Conservation (phyloP, 2,888 invertebrate genomes). For the Hypomecis punctinalis region DNA sequence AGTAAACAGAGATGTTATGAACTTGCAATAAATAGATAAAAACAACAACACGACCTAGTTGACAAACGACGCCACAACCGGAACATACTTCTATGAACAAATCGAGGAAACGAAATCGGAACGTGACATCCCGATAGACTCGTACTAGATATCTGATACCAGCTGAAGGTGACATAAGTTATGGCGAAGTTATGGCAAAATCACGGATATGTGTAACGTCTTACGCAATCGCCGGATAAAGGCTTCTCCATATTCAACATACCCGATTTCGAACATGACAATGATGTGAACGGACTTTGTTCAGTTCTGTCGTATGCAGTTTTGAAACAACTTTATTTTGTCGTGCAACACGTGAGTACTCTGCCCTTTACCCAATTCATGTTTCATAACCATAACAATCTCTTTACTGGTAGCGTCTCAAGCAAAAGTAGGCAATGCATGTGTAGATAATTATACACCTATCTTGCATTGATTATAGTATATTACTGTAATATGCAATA, state of each 20-base stretch:
- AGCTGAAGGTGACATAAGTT: conserved; percentile 11
- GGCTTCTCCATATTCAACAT: background rate
- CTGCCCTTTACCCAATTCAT: conserved; percentile 4
- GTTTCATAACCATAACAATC: conserved; percentile 12
- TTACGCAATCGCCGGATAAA: conserved; percentile 14
- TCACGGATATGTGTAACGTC: background rate
- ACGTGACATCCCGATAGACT: conserved; percentile 10
- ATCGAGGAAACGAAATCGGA: conserved; percentile 20
- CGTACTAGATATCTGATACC: conserved; percentile 4
- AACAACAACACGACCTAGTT: conserved; percentile 36
- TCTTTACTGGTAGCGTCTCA: background rate
- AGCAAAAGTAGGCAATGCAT: background rate
- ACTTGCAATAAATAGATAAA: conserved; percentile 26
- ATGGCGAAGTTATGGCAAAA: conserved; percentile 7
- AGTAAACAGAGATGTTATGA: conserved; percentile 12
- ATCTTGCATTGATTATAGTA: too few species aligned
- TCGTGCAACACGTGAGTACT: conserved; percentile 4
- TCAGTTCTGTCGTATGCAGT: background rate
- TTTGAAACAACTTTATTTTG: conserved; percentile 3
- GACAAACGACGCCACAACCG: conserved; percentile 12
- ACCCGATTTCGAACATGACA: background rate
- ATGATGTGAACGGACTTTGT: background rate
- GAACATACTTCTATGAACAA: conserved; percentile 1
- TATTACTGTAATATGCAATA: too few species aligned
- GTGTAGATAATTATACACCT: too few species aligned